Base-by-base conservation (phyloP, 2,113 vertebrate species). In the Scopus umbretta region DNA sequence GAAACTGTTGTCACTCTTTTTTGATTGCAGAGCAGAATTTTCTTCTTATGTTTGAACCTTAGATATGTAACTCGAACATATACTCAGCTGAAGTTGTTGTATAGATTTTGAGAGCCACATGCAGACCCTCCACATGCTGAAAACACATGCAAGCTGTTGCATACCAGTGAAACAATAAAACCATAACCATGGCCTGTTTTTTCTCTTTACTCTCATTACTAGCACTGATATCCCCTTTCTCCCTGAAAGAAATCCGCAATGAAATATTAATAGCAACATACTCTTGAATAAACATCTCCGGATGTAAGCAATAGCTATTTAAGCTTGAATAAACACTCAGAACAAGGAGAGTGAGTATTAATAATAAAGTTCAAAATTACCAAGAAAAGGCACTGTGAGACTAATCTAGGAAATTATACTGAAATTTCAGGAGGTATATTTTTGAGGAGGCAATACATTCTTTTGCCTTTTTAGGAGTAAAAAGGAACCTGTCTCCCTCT, bases 401-500 rank as follows among this genome's bases (percentile, higher is more conserved):
- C 19, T 67, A 36, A 63, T 26, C 5, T 55, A 53, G 32, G 55
- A 90, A 83, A 67, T 67, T 0, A 59, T 10, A 65, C 14, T 68
- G 56, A 53, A 42, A 79, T 88, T 84, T 88, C 19, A 74, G 32
- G 67, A 67, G 25, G 30, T 49, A 2, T 56, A 0, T 38, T 91
- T 86, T 85, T 91, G 40, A 72, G 72, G 63, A 85, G 91, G 40
- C 80, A 92, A 58, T 22, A 22, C 3, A 36, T 6, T 36, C 20
- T 90, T 94, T 63, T 70, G 26, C 53, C 88, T 95, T 61, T 72
- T 88, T 43, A 74, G 43, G 74, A 91, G 63, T 95, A 38, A 79
- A 86, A 68, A 66, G 81, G 66, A 87, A 91, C 89, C 20, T 97
- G 81, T 93, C 97, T 97, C 98, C 97, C 97, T 91, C 97, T 98